Base-by-base conservation (phyloP, 1,140 invertebrate genomes). In the Diachasmimorpha longicaudata region DNA sequence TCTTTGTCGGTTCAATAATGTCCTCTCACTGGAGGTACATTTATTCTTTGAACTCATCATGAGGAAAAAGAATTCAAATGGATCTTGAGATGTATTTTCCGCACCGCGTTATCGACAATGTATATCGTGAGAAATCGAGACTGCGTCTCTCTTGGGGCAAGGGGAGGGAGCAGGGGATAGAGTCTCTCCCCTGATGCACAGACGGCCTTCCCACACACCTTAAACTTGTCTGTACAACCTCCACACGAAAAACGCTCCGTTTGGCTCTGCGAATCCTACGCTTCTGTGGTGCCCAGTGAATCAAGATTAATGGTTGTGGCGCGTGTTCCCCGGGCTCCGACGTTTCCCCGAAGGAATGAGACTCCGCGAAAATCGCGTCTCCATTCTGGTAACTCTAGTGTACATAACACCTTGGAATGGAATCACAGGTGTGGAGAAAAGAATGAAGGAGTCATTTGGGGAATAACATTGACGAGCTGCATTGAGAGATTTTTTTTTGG, bases 241-340 rank as follows among this genome's bases (percentile, higher is more conserved):
- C n/a, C 72, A 23, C 39, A 37, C 58, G 23, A 70, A 36, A 25
- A 72, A 58, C 52, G 55, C 14, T 77, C 70, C 52, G 55, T 19
- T 77, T 73, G 72, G 37, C 72, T 69, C 19, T 1, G n/a, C 37
- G 37, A 52, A 55, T 36, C 48, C 55, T 75, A 44, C 19, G 31
- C 42, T n/a, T 48, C 44, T 25, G 44, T 48, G 44, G 42, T 46
- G 46, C 14, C 79, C 79, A 74, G 77, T 78, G 81, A 86, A 86
- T 86, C 83, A 85, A 86, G 85, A 86, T 85, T 86, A 84, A 86
- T 85, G 84, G 79, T 79, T 77, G 80, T 69, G 80, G 82, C 80
- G 83, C 83, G 81, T 82, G 81, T 81, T 79, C 80, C 80, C 77
- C 76, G 78, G 78, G 75, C 75, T 75, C 78, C 76, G 77, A 81